A percentile compares a stretch with the other conserved stretches of the same genome.
These are phyloP conservation scores for Erebia epiphron DNA, from an alignment of 2,888 invertebrate genomes.

Conservation along the genomic window DNA sequence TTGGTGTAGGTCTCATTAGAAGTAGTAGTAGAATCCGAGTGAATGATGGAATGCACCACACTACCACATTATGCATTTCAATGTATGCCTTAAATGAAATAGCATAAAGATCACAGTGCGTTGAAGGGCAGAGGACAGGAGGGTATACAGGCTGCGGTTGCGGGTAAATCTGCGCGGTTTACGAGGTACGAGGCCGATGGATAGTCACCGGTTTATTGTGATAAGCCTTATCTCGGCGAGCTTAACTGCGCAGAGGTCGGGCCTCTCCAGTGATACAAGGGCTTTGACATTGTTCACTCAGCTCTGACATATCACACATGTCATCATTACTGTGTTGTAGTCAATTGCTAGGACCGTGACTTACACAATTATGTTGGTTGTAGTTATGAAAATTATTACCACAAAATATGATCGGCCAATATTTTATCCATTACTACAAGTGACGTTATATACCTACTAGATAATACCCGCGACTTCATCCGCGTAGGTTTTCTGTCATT, in stretches of 20 bases:
- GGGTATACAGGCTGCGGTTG: slow-evolving; percentile 17
- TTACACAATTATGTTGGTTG: too few species aligned
- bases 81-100: not conserved
- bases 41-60: not conserved
- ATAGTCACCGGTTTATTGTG: slow-evolving; percentile 26
- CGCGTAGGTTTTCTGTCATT: too few species aligned
- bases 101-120: slow-evolving; percentile 12
- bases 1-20: not conserved
- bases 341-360: too few species aligned
- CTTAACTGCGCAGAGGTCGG: not conserved
- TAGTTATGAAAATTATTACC: too few species aligned
- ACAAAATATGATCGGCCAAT: too few species aligned
- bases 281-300: not conserved
- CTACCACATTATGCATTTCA: not conserved
- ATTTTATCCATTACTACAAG: too few species aligned
- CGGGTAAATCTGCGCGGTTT: slow-evolving; percentile 21
- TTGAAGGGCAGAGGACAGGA: not conserved
- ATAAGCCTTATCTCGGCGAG: slow-evolving; percentile 20
- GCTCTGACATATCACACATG: not conserved
- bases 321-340: not conserved
- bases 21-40: too few species aligned
- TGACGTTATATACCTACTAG: too few species aligned
- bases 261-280: not conserved
- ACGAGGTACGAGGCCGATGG: slow-evolving; percentile 15
- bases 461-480: too few species aligned